Conservation (phyloP, 1,140 invertebrate species). For the Camponotus floridanus region DNA sequence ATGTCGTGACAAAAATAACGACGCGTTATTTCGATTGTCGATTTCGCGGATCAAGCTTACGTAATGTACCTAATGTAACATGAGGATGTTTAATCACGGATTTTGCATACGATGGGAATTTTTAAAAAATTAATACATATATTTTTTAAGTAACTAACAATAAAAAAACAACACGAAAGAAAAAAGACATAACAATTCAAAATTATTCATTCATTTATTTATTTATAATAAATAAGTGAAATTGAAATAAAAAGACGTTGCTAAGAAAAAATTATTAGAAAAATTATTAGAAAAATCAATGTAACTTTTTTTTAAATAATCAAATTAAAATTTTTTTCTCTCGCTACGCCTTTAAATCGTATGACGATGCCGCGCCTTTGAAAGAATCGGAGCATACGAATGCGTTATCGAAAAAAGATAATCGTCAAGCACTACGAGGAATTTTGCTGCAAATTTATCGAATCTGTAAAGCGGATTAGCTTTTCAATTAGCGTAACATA, state of each 20-base stretch:
- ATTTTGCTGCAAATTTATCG: neutral
- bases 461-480: slow-evolving; percentile 4
- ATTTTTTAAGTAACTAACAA: neutral
- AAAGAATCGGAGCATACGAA: neutral
- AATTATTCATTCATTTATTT: too few relatives aligned
- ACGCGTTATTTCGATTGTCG: neutral
- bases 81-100: neutral
- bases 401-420: slow-evolving; percentile 16
- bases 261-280: neutral
- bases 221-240: too few relatives aligned
- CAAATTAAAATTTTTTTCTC: neutral
- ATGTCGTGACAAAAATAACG: neutral
- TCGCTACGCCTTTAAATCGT: slow-evolving; percentile 3
- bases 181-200: neutral
- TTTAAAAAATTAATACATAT: neutral
- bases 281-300: neutral
- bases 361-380: neutral
- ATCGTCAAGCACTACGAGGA: neutral
- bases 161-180: neutral
- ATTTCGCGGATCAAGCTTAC: slow-evolving; percentile 35
- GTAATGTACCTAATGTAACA: neutral
- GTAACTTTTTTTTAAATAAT: neutral
- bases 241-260: neutral
- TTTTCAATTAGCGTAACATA: neutral
- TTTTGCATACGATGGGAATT: neutral